A percentile compares a stretch with the other conserved stretches of the same genome.
These are phyloP conservation scores for Syrphus vitripennis DNA, from an alignment of 2,888 invertebrate genomes.

Conservation along the genomic window DNA sequence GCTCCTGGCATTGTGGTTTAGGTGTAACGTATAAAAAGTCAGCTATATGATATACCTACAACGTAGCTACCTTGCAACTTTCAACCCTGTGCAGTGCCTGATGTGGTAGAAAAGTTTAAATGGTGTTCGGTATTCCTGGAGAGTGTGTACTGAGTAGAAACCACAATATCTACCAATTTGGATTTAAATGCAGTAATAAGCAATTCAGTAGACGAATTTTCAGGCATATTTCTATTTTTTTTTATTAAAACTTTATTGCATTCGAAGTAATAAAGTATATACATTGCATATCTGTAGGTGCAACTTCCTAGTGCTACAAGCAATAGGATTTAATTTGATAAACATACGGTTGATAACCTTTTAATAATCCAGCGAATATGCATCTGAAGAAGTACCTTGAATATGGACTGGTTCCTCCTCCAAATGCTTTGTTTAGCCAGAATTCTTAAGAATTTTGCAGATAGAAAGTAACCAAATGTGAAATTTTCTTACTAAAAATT, in stretches of 20 bases:
- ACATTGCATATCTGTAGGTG: too few species aligned
- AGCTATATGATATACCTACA: not conserved
- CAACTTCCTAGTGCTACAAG: too few species aligned
- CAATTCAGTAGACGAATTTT: not conserved
- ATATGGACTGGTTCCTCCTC: too few species aligned
- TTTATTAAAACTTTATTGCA: not conserved
- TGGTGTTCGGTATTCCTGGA: not conserved
- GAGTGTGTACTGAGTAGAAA: not conserved
- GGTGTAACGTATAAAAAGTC: not conserved
- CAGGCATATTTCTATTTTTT: not conserved
- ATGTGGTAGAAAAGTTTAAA: not conserved
- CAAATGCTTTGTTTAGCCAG: too few species aligned
- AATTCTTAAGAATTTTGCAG: too few species aligned
- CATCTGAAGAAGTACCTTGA: too few species aligned
- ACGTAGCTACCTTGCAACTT: not conserved
- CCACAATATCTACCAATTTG: slow-evolving; percentile 2
- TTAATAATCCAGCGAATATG: too few species aligned
- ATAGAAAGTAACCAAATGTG: too few species aligned
- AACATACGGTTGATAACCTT: too few species aligned
- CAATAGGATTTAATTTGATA: too few species aligned
- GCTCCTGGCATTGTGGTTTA: slow-evolving; percentile 29
- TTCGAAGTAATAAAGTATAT: too few species aligned
- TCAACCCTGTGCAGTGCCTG: not conserved
- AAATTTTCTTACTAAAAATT: too few species aligned
- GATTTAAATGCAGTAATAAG: slow-evolving; percentile 24